Conservation (phyloP, 2,888 invertebrate species). For the Perithous albicinctus region DNA sequence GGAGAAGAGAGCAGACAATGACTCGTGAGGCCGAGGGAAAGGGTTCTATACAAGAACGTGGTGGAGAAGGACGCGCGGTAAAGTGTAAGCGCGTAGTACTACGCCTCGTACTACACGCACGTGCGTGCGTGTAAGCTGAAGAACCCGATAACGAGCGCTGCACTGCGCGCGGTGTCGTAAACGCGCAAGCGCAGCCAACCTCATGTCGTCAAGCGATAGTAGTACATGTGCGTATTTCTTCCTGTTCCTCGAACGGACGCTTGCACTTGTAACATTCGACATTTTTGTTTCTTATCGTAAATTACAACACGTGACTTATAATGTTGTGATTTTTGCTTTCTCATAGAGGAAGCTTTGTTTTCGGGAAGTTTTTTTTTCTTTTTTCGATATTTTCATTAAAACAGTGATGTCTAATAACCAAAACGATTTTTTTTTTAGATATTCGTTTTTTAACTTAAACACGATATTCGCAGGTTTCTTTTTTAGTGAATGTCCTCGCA, state of each 20-base stretch:
- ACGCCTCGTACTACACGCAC: slow-evolving; percentile 83
- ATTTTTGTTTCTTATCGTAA: not conserved
- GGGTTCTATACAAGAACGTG: slow-evolving; percentile 13
- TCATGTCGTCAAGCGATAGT: slow-evolving; percentile 23
- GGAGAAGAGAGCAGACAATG: slow-evolving; percentile 30
- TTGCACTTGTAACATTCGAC: not conserved
- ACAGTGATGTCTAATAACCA: no score
- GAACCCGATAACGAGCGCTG: slow-evolving; percentile 76
- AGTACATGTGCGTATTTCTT: slow-evolving; percentile 7
- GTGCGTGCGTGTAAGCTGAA: slow-evolving; percentile 77
- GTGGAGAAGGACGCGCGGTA: slow-evolving; percentile 58
- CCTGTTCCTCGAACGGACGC: not conserved
- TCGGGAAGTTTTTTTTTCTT: no score
- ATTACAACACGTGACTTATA: not conserved
- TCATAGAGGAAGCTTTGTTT: no score
- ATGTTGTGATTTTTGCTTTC: no score
- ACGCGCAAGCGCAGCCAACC: slow-evolving; percentile 54
- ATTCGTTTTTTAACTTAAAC: no score
- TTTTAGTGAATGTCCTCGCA: no score
- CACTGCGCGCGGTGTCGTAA: slow-evolving; percentile 70
- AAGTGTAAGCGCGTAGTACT: slow-evolving; percentile 79
- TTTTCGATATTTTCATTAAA: no score
- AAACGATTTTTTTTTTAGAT: no score
- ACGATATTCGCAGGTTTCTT: no score
- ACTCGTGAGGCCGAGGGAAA: slow-evolving; percentile 12